Evolutionary conservation across 2,797 vertebrate genomes (phyloP), one percentile per base, ranked within the genome.

Genomic region (Aplochiton taeniatus): DNA sequence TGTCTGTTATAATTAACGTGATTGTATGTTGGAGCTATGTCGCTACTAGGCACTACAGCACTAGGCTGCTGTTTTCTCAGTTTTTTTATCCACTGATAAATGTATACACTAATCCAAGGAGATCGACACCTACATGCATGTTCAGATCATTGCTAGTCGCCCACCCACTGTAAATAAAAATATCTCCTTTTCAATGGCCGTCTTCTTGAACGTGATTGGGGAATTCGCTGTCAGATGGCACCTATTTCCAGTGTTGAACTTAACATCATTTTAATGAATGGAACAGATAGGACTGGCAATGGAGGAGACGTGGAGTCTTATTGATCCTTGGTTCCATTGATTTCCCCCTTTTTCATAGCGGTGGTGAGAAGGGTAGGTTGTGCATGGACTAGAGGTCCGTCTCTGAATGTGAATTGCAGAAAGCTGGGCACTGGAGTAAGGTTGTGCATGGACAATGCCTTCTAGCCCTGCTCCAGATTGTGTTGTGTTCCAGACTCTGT

Each of bases 351-450:
- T 78, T 83, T 77, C 70, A 62, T 76, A 52, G 68, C 74, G 75
- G 77, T 80, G 79, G 82, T 76, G 78, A 83, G n/a, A 18, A 73
- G 74, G 64, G 83, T 75, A 77, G 73, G 74, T 72, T 12, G 78
- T 63, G 66, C 43, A 77, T 75, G 74, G 72, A 70, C 76, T 56
- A 81, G 82, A 83, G 76, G 72, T 76, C 82, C 84, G 70, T 77
- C 77, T 83, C 84, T 88, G 89, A 89, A 90, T 88, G 85, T 78
- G 86, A 90, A 90, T 87, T 66, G 83, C 76, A 75, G 75, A 80
- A 75, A 77, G 48, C 73, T 66, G 69, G 83, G 81, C 78, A 65
- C 81, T 73, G 68, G 76, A 78, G 82, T 84, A 78, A 88, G 79
- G 86, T 83, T 79, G 79, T 87, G 88, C 84, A 90, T 90, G 80